Conservation (phyloP, 2,113 vertebrate species). For the Irena cyanogastra region DNA sequence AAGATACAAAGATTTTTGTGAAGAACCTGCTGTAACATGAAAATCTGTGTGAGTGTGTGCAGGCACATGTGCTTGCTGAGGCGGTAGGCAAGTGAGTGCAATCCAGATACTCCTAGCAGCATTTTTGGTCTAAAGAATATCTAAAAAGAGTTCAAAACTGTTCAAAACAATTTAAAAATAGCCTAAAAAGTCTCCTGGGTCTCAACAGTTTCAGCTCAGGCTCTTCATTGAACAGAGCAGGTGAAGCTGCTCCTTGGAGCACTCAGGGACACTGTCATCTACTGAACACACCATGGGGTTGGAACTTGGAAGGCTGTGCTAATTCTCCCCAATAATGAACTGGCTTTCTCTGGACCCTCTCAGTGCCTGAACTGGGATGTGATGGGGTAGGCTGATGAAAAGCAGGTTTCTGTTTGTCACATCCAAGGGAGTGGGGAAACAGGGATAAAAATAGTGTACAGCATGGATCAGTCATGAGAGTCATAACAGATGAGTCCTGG, state of each 20-base stretch:
- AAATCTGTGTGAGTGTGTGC: background rate
- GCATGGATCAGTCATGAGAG: rapidly evolving
- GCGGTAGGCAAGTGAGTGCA: background rate
- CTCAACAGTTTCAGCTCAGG: background rate
- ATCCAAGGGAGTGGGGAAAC: background rate
- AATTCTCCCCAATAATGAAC: background rate
- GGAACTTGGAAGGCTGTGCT: background rate
- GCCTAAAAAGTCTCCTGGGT: background rate
- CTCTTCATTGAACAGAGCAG: background rate
- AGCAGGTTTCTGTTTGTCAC: background rate
- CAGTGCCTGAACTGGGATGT: background rate
- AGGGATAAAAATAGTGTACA: background rate
- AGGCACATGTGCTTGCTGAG: background rate
- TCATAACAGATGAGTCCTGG: background rate
- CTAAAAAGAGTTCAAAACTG: background rate
- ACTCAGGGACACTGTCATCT: background rate
- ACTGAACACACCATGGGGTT: rapidly evolving
- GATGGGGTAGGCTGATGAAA: background rate
- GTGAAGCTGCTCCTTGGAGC: background rate
- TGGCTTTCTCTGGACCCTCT: background rate
- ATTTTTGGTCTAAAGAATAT: background rate
- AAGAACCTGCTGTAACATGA: background rate
- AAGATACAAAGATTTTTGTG: background rate
- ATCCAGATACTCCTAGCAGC: background rate
- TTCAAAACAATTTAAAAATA: background rate